Evolutionary conservation across 1,140 invertebrate species (phyloP), one percentile per base, ranked within the genome.

Genomic region (Drosophila simulans): DNA sequence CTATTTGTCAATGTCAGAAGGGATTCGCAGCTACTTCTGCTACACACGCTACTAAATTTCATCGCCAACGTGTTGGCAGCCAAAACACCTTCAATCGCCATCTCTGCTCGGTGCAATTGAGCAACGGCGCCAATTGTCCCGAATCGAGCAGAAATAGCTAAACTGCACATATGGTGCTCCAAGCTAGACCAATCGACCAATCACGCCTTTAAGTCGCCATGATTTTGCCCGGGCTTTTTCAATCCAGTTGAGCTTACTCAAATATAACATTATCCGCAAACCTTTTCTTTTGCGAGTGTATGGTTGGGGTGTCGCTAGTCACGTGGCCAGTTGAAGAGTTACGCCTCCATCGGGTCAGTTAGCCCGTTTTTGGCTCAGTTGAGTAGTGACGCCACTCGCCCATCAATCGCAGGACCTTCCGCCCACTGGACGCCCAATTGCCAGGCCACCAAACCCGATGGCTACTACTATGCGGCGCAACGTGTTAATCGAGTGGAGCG

Each of bases 1-100:
- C 83, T 88, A 88, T 86, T 83, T 86, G 83, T 86, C 83, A 86
- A 88, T 86, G 83, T 86, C 83, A 88, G 75, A 42, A 52, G 40
- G 66, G 70, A 74, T 74, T 74, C 71, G 60, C 72, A 76, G 62
- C 49, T 46, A 68, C 66, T 70, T 54, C 65, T 54, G 48, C 62
- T 39, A 22, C 60, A 66, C 25, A 55, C 17, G 52, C 52, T 25
- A 17, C 54, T 63, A 63, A 63, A 22, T 57, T 43, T 63, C 49
- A 35, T 13, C 15, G 49, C 54, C 25, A 63, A 55, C 37, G 59
- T 59, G 59, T 63, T 59, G 59, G 59, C 59, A 59, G 59, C 54
- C 25, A 60, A 62, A 63, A 63, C 59, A 63, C 59, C 59, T 63
- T 63, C 59, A 63, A 59, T 62, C 59, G 54, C 58, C 31, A 31